These are phyloP conservation scores for Pseudococcus jackbeardsleyi DNA, from an alignment of 2,888 invertebrate genomes.

Conservation along the genomic window DNA sequence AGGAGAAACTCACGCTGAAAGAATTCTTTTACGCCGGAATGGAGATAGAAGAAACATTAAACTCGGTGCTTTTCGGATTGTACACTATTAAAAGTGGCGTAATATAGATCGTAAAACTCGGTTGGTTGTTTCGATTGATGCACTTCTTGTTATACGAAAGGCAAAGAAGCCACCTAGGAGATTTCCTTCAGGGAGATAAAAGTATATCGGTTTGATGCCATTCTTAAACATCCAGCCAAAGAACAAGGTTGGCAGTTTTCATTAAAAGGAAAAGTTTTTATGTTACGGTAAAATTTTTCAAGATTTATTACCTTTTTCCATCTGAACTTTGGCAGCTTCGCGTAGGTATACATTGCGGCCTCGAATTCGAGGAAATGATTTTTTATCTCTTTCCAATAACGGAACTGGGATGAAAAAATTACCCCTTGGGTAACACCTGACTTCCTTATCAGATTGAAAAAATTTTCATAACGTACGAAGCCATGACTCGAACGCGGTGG, in stretches of 20 bases:
- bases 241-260: background rate
- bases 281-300: slow-evolving; percentile 39
- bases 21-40: background rate
- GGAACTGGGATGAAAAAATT: slow-evolving; percentile 36
- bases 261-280: slow-evolving; percentile 53
- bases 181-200: slow-evolving; percentile 4
- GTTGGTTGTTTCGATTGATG: slow-evolving; percentile 23
- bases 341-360: background rate
- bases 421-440: background rate
- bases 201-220: slow-evolving; percentile 43
- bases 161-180: background rate
- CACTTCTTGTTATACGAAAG: slow-evolving; percentile 20
- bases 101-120: slow-evolving; percentile 48
- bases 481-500: background rate
- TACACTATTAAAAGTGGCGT: slow-evolving; percentile 51
- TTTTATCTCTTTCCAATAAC: background rate
- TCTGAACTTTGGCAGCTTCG: background rate
- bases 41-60: slow-evolving; percentile 7
- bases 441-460: background rate
- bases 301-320: slow-evolving; percentile 14
- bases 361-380: slow-evolving; percentile 31
- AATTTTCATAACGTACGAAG: slow-evolving; percentile 12
- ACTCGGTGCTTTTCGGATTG: slow-evolving; percentile 41
- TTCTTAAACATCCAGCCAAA: background rate
- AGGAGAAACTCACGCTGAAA: slow-evolving; percentile 1